Evolutionary conservation across 2,113 vertebrate species (phyloP).

Genomic region (Herpetotheres cachinnans): DNA sequence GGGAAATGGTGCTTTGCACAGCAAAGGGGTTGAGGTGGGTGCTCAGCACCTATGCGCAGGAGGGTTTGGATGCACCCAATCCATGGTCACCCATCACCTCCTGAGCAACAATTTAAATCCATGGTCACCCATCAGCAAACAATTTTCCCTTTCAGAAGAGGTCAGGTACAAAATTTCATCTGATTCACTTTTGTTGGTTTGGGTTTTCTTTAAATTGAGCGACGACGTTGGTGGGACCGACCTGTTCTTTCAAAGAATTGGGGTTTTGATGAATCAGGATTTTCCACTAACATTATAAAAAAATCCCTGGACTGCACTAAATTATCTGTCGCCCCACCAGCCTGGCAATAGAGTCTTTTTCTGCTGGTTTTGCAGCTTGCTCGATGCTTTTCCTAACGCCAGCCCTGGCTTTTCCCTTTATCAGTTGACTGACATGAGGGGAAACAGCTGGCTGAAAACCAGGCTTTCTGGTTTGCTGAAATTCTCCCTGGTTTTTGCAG

Average conservation of each 20-base stretch:
- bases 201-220: not conserved
- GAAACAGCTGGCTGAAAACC: conserved; percentile 41
- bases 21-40: not conserved
- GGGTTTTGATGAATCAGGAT: conserved; percentile 38
- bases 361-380: conserved; percentile 54
- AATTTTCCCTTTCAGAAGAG: not conserved
- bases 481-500: not conserved
- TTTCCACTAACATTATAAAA: conserved; percentile 11
- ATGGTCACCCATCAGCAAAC: not conserved
- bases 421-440: conserved; percentile 38
- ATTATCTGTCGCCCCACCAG: conserved; percentile 4
- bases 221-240: not conserved
- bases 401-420: conserved; percentile 30
- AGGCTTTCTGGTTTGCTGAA: conserved; percentile 37
- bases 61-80: not conserved
- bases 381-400: conserved; percentile 1
- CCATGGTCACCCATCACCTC: not conserved
- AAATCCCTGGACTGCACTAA: conserved; percentile 2
- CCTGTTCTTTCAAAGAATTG: not conserved
- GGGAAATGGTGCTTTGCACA: not conserved
- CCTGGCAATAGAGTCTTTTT: conserved; percentile 25
- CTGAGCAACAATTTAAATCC: not conserved
- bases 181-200: not conserved
- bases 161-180: not conserved
- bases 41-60: not conserved